A percentile compares a stretch with the other conserved stretches of the same genome.
These are phyloP conservation scores for Mercenaria mercenaria DNA, from an alignment of 1,140 invertebrate genomes.

Conservation along the genomic window DNA sequence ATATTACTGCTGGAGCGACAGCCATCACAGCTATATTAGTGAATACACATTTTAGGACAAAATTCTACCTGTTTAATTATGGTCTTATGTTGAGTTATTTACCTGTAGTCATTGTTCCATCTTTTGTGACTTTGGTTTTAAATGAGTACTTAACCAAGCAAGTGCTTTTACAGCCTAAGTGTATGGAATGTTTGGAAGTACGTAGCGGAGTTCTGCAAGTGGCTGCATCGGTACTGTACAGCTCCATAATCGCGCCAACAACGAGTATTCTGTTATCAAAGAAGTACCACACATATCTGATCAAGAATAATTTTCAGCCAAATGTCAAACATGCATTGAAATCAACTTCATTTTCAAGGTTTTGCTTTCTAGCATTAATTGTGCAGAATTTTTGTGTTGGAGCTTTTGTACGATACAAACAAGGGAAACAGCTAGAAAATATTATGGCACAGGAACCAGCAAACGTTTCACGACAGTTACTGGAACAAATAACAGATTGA, in stretches of 20 bases:
- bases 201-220: background rate
- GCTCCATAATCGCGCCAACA: background rate
- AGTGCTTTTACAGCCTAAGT: background rate
- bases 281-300: background rate
- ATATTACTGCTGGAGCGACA: background rate
- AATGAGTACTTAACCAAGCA: background rate
- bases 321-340: constrained; percentile 16
- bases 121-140: background rate
- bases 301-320: constrained; percentile 18
- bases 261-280: background rate
- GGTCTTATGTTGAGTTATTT: background rate
- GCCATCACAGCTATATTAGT: background rate
- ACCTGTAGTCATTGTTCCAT: background rate
- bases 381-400: background rate
- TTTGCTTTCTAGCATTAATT: background rate
- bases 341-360: background rate
- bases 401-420: background rate
- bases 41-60: constrained; percentile 2
- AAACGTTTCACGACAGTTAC: background rate
- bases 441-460: background rate
- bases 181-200: background rate
- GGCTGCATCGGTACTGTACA: background rate
- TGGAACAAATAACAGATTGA: background rate
- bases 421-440: background rate
- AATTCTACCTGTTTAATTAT: background rate